These are phyloP conservation scores for Ondatra zibethicus DNA, from an alignment of 2,113 vertebrate species.

Conservation along the genomic window DNA sequence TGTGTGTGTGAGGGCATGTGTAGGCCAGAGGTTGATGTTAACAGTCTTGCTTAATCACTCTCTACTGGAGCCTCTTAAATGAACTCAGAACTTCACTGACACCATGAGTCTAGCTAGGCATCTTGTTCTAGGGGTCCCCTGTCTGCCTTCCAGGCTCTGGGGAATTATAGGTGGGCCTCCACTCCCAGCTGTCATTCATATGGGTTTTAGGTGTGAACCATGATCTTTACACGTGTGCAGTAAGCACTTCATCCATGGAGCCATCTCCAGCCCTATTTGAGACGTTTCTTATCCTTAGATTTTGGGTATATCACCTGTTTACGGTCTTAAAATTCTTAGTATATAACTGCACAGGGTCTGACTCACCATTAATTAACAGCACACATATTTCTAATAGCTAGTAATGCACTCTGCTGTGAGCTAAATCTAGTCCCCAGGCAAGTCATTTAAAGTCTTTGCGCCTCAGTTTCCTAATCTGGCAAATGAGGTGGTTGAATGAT, in stretches of 20 bases:
- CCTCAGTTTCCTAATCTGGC: constrained; percentile 63
- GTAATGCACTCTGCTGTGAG: neutral
- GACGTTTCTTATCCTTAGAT: constrained; percentile 31
- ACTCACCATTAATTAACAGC: constrained; percentile 61
- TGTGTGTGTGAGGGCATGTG: neutral
- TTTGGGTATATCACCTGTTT: neutral
- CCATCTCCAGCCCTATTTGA: neutral
- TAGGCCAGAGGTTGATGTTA: neutral
- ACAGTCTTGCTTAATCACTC: neutral
- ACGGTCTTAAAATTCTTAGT: constrained; percentile 56
- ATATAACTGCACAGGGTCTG: constrained; percentile 38
- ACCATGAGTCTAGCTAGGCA: neutral
- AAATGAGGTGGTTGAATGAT: neutral
- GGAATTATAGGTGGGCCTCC: no score
- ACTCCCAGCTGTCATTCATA: neutral
- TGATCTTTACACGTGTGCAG: neutral
- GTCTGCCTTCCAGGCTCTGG: neutral
- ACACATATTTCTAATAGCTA: constrained; percentile 48
- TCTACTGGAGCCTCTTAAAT: neutral
- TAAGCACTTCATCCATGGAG: neutral
- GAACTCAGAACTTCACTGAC: neutral
- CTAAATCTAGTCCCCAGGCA: constrained; percentile 12
- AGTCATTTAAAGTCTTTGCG: constrained; percentile 12
- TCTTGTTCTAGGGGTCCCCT: neutral
- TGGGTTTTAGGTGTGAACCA: neutral